Conservation (phyloP, 2,888 invertebrate genomes). For the Prosapia bicincta region DNA sequence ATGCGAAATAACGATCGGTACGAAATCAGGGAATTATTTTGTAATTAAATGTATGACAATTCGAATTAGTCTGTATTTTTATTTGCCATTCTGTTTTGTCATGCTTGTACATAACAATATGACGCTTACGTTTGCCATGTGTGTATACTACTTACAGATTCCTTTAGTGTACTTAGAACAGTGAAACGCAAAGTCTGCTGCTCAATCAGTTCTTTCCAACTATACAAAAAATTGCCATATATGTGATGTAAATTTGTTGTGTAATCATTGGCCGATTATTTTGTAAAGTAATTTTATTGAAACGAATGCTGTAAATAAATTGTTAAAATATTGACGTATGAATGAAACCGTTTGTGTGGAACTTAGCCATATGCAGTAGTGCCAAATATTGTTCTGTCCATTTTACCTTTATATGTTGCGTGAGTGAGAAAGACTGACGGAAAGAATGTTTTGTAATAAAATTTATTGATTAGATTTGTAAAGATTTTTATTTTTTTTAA, state of each 20-base stretch:
- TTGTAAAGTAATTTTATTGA: conserved; percentile 21
- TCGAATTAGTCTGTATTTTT: conserved; percentile 23
- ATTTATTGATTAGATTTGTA: conserved; percentile 20
- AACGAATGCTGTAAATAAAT: conserved; percentile 21
- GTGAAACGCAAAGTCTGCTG: conserved; percentile 17
- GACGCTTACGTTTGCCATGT: conserved; percentile 26
- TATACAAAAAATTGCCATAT: conserved; percentile 24
- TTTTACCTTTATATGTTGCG: conserved; percentile 27
- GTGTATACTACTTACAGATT: conserved; percentile 18
- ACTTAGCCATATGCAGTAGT: conserved; percentile 40
- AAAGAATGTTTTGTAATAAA: conserved; percentile 23
- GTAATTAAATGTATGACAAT: conserved; percentile 2
- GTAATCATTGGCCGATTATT: conserved; percentile 24
- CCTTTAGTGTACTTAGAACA: conserved; percentile 24
- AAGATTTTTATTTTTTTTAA: too few relatives aligned
- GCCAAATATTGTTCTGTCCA: conserved; percentile 37
- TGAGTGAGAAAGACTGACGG: conserved; percentile 7
- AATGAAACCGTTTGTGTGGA: conserved; percentile 24
- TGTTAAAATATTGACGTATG: conserved; percentile 23
- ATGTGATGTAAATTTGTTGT: conserved; percentile 26
- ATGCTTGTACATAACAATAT: conserved; percentile 13
- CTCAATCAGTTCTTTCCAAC: conserved; percentile 20
- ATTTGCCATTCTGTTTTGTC: conserved; percentile 24
- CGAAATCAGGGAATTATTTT: conserved; percentile 26
- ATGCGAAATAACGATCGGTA: conserved; percentile 22